These are phyloP conservation scores for Lasioglossum baleicum DNA, from an alignment of 1,140 invertebrate genomes.

Conservation along the genomic window DNA sequence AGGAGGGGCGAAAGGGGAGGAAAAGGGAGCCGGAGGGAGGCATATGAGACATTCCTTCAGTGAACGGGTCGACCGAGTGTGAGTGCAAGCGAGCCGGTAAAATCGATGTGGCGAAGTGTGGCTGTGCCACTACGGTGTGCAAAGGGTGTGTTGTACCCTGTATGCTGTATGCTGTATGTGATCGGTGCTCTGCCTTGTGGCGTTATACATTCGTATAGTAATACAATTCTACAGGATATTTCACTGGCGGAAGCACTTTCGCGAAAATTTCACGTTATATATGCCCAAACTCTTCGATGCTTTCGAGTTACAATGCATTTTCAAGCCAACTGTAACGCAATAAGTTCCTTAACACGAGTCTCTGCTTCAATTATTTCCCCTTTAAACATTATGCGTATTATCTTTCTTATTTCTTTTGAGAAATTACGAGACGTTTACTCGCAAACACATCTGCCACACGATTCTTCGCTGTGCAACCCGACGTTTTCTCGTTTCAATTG, in stretches of 20 bases:
- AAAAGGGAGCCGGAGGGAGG: constrained; percentile 58
- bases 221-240: neutral
- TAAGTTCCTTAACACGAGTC: neutral
- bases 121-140: constrained; percentile 65
- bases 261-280: neutral
- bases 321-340: neutral
- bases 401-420: neutral
- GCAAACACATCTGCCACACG: neutral
- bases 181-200: constrained; percentile 56
- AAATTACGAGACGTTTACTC: neutral
- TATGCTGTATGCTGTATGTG: constrained; percentile 18
- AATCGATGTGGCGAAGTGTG: constrained; percentile 76
- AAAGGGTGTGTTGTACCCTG: constrained; percentile 61
- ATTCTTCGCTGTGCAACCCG: neutral
- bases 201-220: constrained; percentile 46
- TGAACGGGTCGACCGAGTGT: constrained; percentile 67
- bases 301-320: neutral
- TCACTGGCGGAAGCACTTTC: neutral
- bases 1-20: constrained; percentile 42
- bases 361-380: neutral
- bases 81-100: constrained; percentile 74
- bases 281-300: neutral
- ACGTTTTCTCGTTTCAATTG: too few relatives aligned
- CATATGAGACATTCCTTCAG: constrained; percentile 73
- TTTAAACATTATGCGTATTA: neutral